These are phyloP conservation scores for Diadophis punctatus DNA, from an alignment of 2,113 vertebrate species.

Conservation along the genomic window DNA sequence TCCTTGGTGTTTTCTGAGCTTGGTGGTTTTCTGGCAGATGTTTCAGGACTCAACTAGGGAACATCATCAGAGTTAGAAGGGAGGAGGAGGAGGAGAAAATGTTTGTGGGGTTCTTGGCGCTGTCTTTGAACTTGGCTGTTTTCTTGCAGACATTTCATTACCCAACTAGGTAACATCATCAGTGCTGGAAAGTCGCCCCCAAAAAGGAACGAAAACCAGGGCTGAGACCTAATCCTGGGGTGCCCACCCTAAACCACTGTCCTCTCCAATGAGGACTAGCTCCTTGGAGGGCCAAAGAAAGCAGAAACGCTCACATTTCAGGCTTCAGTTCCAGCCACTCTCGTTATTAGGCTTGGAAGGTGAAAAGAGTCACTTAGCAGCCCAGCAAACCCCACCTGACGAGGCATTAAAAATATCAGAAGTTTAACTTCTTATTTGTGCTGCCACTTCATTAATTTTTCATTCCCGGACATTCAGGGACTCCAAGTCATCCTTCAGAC, in stretches of 20 bases:
- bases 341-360: accelerated
- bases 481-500: accelerated
- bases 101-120: too few relatives aligned
- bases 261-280: not conserved
- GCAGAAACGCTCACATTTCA: not conserved
- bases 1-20: too few relatives aligned
- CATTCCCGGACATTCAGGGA: accelerated
- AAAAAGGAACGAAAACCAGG: not conserved
- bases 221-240: not conserved
- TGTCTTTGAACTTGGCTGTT: too few relatives aligned
- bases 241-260: not conserved
- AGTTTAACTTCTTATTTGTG: not conserved
- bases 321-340: not conserved
- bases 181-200: not conserved
- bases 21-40: too few relatives aligned
- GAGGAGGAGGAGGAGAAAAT: too few relatives aligned
- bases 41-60: too few relatives aligned
- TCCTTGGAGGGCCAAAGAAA: not conserved
- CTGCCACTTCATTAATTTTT: accelerated
- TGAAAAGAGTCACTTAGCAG: not conserved
- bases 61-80: too few relatives aligned
- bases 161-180: too few relatives aligned
- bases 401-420: not conserved
- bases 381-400: not conserved
- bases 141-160: too few relatives aligned